Evolutionary conservation across 2,888 invertebrate genomes (phyloP), one percentile per base, ranked within the genome.

Genomic region (Ophioninae sp.): DNA sequence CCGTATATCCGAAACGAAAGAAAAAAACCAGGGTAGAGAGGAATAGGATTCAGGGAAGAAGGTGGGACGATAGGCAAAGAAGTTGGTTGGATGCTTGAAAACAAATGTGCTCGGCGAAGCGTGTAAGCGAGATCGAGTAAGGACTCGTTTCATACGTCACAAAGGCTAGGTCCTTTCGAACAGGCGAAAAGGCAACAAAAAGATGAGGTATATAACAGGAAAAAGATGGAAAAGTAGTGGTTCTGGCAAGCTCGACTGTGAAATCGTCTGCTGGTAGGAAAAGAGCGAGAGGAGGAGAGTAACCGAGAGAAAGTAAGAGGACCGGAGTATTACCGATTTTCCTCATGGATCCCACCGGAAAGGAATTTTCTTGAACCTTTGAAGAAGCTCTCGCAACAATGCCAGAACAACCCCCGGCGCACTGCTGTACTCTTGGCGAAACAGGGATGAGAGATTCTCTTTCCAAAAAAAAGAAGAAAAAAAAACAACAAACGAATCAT

Each of bases 101-200:
- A 89, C 87, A 89, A 89, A 89, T 87, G 87, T 85, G 86, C 86
- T 88, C 86, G 83, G 79, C 83, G 87, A 87, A 87, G 87, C 86
- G 87, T 88, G 86, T 87, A 87, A 87, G 87, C 85, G 87, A 86
- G 85, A 87, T 88, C 85, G 84, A 83, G 86, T 84, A 82, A 85
- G 81, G 87, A 86, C 86, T 85, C 68, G 69, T 56, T 88, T 86
- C 87, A 87, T 79, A 82, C 86, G 83, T 86, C 86, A 88, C 88
- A 88, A 89, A 90, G 86, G 86, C 73, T 56, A 67, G 59, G 41
- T 69, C 39, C 63, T 58, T 71, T 58, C 51, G 56, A 64, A 39
- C 59, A 30, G 56, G 64, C 17, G 51, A 22, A 78, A 77, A 68
- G 59, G 59, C 41, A 75, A 65, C 41, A 23, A 71, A 72, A 63